A percentile compares a stretch with the other conserved stretches of the same genome.
Conservation (phyloP, 2,797 vertebrate genomes). For the Rhyacichthys aspro region DNA sequence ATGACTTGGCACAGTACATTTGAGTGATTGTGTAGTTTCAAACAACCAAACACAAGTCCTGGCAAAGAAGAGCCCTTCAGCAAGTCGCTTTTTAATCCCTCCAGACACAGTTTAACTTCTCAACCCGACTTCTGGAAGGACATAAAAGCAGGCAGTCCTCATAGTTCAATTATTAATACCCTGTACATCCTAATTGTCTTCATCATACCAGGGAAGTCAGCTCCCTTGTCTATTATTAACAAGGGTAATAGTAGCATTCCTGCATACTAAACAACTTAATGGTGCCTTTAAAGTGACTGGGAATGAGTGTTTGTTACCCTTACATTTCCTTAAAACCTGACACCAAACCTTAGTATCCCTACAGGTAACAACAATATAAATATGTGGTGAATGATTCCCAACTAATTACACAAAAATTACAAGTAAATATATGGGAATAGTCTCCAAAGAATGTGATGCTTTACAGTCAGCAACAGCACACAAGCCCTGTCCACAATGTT, state of each 20-base stretch:
- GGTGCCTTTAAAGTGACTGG: background rate
- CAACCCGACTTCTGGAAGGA: background rate
- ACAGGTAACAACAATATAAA: background rate
- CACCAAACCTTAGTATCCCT: background rate
- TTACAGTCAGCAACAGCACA: background rate
- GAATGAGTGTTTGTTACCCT: background rate
- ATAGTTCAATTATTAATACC: background rate
- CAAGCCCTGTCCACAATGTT: background rate
- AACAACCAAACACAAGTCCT: slow-evolving; percentile 11
- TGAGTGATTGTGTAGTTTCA: slow-evolving; percentile 2
- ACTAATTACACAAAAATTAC: slow-evolving; percentile 27
- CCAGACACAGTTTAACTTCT: background rate
- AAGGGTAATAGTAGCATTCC: slow-evolving; percentile 72
- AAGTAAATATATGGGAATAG: background rate
- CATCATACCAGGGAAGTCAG: background rate
- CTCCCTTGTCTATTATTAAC: slow-evolving; percentile 67
- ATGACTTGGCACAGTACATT: slow-evolving; percentile 1
- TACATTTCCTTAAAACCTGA: background rate
- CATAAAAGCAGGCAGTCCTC: background rate
- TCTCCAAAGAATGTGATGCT: background rate
- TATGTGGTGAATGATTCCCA: background rate
- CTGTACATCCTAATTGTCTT: background rate
- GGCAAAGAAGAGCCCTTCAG: slow-evolving; percentile 18
- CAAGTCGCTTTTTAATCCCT: background rate
- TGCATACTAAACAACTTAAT: slow-evolving; percentile 51